Conservation (phyloP, 2,797 vertebrate genomes). For the Alcedo atthis region DNA sequence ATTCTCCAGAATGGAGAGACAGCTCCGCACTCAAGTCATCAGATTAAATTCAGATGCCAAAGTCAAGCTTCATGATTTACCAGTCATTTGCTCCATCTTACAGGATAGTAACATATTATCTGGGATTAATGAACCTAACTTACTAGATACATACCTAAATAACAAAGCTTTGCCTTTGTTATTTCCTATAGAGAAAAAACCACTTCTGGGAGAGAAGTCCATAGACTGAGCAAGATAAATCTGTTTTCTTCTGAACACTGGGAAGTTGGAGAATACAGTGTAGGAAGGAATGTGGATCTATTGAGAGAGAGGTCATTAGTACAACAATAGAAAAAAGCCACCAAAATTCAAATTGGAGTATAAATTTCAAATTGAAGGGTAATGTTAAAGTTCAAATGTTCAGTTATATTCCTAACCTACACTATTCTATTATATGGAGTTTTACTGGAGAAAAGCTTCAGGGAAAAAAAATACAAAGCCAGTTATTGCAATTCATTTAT, state of each 20-base stretch:
- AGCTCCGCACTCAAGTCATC: not conserved
- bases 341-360: not conserved
- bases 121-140: not conserved
- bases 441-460: not conserved
- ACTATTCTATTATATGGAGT: not conserved
- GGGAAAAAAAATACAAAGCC: not conserved
- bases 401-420: not conserved
- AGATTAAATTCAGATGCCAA: not conserved
- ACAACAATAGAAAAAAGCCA: not conserved
- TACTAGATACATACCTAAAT: conserved; percentile 84
- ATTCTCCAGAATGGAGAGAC: not conserved
- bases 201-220: conserved; percentile 93
- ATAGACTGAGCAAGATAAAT: conserved; percentile 81
- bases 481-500: not conserved
- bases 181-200: conserved; percentile 92
- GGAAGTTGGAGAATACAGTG: conserved; percentile 94
- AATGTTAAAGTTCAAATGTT: not conserved
- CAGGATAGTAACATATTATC: not conserved
- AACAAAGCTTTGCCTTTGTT: conserved; percentile 90
- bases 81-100: not conserved
- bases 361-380: not conserved
- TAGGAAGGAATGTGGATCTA: conserved; percentile 92
- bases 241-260: conserved; percentile 80
- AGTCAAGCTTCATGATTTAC: not conserved
- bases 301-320: not conserved